Conservation (phyloP, 30 jellyfish, hydroid and myxozoan genomes). For the Pelagia noctiluca region DNA sequence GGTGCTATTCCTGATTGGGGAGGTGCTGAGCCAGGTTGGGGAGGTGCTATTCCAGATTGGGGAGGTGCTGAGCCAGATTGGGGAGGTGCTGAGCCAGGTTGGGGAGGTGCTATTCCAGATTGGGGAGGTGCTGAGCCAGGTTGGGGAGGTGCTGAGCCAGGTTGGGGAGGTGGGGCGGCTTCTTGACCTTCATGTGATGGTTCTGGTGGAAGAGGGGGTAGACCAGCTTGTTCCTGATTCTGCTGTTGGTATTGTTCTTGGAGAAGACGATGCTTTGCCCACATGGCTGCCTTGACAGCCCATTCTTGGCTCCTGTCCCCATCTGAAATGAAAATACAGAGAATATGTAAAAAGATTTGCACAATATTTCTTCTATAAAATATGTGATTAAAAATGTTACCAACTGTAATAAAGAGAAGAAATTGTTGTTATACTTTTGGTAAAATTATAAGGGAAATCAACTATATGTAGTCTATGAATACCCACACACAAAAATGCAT, state of each 20-base stretch:
- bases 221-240: slow-evolving; percentile 18
- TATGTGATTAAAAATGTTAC: too few species aligned
- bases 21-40: slow-evolving; percentile 15
- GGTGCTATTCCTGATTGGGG: slow-evolving; percentile 49
- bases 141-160: slow-evolving; percentile 33
- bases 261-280: slow-evolving; percentile 95
- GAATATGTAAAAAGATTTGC: not conserved
- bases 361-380: too few species aligned
- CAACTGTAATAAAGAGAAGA: too few species aligned
- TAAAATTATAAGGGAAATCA: too few species aligned
- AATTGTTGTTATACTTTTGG: too few species aligned
- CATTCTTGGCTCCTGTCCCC: slow-evolving; percentile 89
- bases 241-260: slow-evolving; percentile 83
- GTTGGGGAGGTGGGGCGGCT: slow-evolving; percentile 32
- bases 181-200: slow-evolving; percentile 72
- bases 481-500: too few species aligned
- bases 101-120: too few species aligned
- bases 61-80: slow-evolving; percentile 51
- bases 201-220: slow-evolving; percentile 56
- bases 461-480: too few species aligned
- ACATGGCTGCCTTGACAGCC: slow-evolving; percentile 97
- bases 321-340: slow-evolving; percentile 30
- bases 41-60: too few species aligned
- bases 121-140: slow-evolving; percentile 52
- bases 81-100: too few species aligned